Evolutionary conservation across 2,888 invertebrate genomes (phyloP).

Genomic region (Heteromyza rotundicornis): DNA sequence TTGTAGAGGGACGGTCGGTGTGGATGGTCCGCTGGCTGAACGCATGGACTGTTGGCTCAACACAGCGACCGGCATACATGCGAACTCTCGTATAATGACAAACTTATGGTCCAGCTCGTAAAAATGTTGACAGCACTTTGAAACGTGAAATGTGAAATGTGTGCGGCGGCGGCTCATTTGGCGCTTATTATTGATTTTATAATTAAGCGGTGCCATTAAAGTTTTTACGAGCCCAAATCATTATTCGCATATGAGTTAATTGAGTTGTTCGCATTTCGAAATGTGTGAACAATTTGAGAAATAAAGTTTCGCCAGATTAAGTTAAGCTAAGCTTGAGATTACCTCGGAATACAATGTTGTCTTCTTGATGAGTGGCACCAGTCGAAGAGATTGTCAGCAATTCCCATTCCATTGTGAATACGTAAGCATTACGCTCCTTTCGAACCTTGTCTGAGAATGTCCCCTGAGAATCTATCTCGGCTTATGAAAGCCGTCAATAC

Average conservation of each 20-base stretch:
- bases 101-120: slow-evolving; percentile 12
- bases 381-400: no score
- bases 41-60: no score
- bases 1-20: not conserved
- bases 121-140: slow-evolving; percentile 31
- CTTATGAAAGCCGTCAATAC: no score
- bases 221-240: slow-evolving; percentile 46
- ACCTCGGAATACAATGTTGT: no score
- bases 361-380: no score
- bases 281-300: no score
- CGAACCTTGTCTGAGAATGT: no score
- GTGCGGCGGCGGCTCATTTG: slow-evolving; percentile 11
- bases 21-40: not conserved
- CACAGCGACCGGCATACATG: not conserved
- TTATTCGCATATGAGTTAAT: slow-evolving; percentile 18
- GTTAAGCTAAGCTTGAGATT: no score
- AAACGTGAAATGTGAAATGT: not conserved
- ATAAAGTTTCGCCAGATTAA: no score
- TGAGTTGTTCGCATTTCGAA: not conserved
- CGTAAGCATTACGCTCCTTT: no score
- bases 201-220: slow-evolving; percentile 59
- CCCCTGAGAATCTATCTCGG: no score
- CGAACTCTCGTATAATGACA: not conserved
- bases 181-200: slow-evolving; percentile 56
- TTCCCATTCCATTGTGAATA: no score